Base-by-base conservation (phyloP, 2,797 vertebrate species). In the Sebastes wilsoni region DNA sequence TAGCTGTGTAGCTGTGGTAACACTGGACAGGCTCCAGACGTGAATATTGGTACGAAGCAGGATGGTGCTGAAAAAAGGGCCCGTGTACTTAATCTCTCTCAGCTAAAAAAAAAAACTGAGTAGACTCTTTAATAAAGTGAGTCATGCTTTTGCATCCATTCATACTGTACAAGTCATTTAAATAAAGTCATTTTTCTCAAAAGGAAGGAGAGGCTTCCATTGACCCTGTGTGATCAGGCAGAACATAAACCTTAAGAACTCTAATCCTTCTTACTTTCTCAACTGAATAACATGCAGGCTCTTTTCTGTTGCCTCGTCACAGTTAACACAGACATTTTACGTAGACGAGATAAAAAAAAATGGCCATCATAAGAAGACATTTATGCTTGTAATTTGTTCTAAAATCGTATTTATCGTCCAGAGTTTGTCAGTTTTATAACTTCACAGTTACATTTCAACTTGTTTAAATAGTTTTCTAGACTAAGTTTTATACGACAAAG, bases 181-280 rank as follows among this genome's bases (percentile, higher is more conserved):
- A 79, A 80, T 81, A 11, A 82, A 74, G 72, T 62, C 2, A 23
- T 87, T 80, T 76, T 77, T 42, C 34, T 79, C 28, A 22, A 28
- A 78, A 61, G 36, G 36, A 72, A 76, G 42, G 10, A 16, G 32
- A 56, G 32, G 66, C 55, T 66, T 66, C 60, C 49, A 58, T 66
- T 83, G 67, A 83, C 36, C 72, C 69, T 23, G 74, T 56, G 64
- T 79, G 75, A 72, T 86, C 72, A 58, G 66, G 79, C 74, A 77
- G 87, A 84, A 82, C 77, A 4, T 59, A 56, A 81, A 79, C 56
- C 81, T 84, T 23, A 84, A 90, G 79, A 81, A 46, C 85, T 81
- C 30, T 86, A 88, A 84, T 87, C 82, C 88, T 42, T 86, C 58
- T 34, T 25, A 56, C 58, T 72, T 62, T 72, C 1, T 61, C 52